Percentiles rank a stretch among this genome's conserved stretches.
Evolutionary conservation across 2,113 vertebrate species (phyloP).

Genomic region (Hippocampus zosterae): DNA sequence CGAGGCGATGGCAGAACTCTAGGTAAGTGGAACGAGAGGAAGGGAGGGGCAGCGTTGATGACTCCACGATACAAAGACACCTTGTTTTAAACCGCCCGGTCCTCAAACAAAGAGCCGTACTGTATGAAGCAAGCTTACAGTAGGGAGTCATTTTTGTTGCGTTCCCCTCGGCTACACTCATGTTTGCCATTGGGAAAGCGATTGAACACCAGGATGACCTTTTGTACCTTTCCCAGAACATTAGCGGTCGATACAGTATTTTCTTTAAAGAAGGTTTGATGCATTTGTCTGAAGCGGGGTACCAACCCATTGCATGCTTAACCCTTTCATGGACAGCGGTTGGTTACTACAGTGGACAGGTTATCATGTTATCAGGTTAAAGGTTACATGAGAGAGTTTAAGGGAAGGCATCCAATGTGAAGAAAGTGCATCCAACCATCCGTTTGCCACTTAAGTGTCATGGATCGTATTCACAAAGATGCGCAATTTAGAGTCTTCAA

Average conservation of each 20-base stretch:
- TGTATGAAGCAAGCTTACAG: constrained; percentile 2
- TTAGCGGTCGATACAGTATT: not conserved
- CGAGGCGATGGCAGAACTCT: constrained; percentile 4
- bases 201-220: not conserved
- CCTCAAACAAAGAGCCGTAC: constrained; percentile 68
- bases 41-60: constrained; percentile 52
- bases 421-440: no score
- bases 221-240: not conserved
- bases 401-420: no score
- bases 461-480: no score
- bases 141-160: not conserved
- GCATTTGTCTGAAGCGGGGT: not conserved
- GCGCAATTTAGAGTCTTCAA: no score
- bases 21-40: constrained; percentile 51
- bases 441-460: no score
- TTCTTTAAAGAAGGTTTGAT: not conserved
- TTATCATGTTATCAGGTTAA: no score
- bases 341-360: no score
- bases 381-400: no score
- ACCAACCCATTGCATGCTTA: no score
- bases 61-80: constrained; percentile 69
- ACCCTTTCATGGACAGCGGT: no score
- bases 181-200: not conserved
- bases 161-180: not conserved
- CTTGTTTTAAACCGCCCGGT: constrained; percentile 73